Percentiles rank a stretch among this genome's conserved stretches.
phyloP scores from a whole-genome alignment of 2,113 vertebrate genomes.

The Beaufortia kweichowensis region DNA sequence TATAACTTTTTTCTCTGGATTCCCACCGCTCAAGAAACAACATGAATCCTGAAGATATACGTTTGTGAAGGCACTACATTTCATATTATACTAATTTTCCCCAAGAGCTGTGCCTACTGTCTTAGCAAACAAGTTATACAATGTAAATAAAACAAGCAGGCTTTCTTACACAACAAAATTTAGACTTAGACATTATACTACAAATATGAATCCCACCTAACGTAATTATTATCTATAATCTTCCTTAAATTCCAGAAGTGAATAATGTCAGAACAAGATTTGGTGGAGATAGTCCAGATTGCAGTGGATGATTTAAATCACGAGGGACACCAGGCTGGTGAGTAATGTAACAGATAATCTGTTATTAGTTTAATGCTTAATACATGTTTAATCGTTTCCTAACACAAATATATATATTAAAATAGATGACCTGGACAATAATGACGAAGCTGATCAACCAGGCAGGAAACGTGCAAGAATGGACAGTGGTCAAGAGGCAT shows the following conservation, averaged over 20 bases:
- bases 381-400: neutral
- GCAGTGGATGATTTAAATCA: constrained; percentile 90
- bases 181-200: neutral
- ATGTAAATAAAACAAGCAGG: neutral
- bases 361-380: too few relatives aligned
- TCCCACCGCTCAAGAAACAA: too few relatives aligned
- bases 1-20: too few relatives aligned
- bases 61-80: too few relatives aligned
- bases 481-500: constrained; percentile 86
- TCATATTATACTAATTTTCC: too few relatives aligned
- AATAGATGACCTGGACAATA: constrained; percentile 87
- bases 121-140: neutral
- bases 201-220: neutral
- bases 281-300: constrained; percentile 96
- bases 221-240: neutral
- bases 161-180: too few relatives aligned
- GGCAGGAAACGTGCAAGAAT: constrained; percentile 86
- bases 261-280: constrained; percentile 95
- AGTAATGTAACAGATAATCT: too few relatives aligned
- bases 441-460: constrained; percentile 85
- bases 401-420: constrained; percentile 29
- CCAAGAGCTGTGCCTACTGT: too few relatives aligned
- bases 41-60: too few relatives aligned
- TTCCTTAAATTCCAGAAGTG: constrained; percentile 63
- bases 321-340: constrained; percentile 83